phyloP scores from a whole-genome alignment of 1,140 invertebrate species.

The Macrobrachium rosenbergii region DNA sequence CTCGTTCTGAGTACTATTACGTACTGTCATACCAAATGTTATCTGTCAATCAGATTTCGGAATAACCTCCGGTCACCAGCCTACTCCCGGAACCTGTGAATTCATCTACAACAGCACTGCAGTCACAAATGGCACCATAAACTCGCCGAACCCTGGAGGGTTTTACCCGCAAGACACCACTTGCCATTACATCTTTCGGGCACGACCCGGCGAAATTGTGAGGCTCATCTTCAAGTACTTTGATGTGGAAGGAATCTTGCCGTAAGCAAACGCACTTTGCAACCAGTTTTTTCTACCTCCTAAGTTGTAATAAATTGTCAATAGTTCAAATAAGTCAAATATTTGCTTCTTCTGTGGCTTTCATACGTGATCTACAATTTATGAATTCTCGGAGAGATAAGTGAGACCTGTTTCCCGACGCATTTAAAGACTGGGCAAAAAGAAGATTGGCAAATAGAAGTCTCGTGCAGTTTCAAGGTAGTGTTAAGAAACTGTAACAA shows the following conservation, averaged over 20 bases:
- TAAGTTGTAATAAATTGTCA: too few relatives aligned
- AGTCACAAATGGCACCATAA: constrained; percentile 1
- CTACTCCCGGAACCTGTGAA: neutral
- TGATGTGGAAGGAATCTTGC: constrained; percentile 40
- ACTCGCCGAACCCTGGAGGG: constrained; percentile 28
- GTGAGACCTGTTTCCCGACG: too few relatives aligned
- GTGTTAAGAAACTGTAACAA: too few relatives aligned
- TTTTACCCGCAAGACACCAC: constrained; percentile 38
- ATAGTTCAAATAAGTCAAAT: too few relatives aligned
- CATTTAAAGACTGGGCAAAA: too few relatives aligned
- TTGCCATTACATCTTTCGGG: constrained; percentile 34
- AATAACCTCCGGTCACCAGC: neutral
- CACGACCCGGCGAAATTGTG: neutral
- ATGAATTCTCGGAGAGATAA: too few relatives aligned
- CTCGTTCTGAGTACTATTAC: too few relatives aligned
- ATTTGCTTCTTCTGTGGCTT: too few relatives aligned
- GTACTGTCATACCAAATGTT: neutral
- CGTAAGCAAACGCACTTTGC: neutral
- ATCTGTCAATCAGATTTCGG: neutral
- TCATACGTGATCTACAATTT: too few relatives aligned
- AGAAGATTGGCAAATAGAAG: too few relatives aligned
- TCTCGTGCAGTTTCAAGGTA: too few relatives aligned
- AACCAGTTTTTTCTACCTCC: neutral
- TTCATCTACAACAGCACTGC: constrained; percentile 22
- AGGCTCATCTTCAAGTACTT: constrained; percentile 41